Conservation (phyloP, 1,140 invertebrate species). For the Rhagoletis zephyria region DNA sequence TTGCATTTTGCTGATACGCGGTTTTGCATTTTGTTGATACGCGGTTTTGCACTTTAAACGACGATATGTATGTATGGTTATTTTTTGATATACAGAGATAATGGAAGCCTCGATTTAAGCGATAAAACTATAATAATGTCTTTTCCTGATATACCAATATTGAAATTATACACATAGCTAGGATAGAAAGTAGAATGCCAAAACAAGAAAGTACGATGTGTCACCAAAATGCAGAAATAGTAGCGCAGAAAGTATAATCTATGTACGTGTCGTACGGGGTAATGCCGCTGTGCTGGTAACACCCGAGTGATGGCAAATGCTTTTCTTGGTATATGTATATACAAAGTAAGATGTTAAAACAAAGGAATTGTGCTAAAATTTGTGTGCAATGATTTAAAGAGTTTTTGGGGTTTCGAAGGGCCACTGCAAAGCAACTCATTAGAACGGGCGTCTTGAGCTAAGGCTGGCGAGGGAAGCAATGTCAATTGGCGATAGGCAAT, state of each 20-base stretch:
- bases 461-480: not conserved
- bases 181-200: conserved; percentile 35
- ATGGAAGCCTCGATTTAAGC: not conserved
- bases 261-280: not conserved
- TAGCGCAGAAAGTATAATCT: not conserved
- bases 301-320: not conserved
- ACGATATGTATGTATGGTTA: not conserved
- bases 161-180: conserved; percentile 35
- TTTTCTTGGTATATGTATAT: not conserved
- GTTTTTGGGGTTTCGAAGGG: not conserved
- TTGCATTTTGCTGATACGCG: too few relatives aligned
- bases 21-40: too few relatives aligned
- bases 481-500: not conserved
- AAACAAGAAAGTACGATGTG: not conserved
- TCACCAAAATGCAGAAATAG: not conserved
- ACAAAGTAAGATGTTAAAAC: not conserved
- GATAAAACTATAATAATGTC: conserved; percentile 5
- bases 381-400: not conserved
- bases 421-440: not conserved
- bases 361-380: not conserved
- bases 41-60: too few relatives aligned
- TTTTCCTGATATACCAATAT: not conserved
- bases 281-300: not conserved
- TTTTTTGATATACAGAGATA: not conserved
- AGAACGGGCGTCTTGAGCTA: not conserved